Base-by-base conservation (phyloP, 2,888 invertebrate species). In the Pantelozetes paolii region DNA sequence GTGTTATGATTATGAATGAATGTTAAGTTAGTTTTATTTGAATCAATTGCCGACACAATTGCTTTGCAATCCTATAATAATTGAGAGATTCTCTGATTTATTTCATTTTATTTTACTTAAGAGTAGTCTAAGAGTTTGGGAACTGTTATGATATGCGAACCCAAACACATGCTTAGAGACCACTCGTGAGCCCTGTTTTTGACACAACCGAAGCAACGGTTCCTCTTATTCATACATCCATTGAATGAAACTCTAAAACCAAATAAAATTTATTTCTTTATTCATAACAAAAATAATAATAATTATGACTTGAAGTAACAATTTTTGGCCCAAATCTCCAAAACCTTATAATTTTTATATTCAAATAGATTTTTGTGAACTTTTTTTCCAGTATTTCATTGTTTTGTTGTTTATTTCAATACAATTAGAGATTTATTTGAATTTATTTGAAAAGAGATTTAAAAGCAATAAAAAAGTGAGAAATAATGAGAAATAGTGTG, bases 81-180 rank as follows among this genome's bases (percentile, higher is more conserved):
- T 76, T 77, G 73, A 74, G 77, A 40, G 15, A 45, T 74, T 62
- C 15, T 30, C 15, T 62, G 30, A 50, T 54, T 30, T 69, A 50
- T 54, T 54, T 26, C 26, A 6, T 26, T 54, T 54, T 54, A 54
- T 54, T 54, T 54, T 26, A 54, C 54, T 54, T 54, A n/a, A 50
- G n/a, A 50, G n/a, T 20, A 54, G 6, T 26, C 26, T 45, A 45
- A 15, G 15, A 6, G 6, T 45, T 45, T 6, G 2, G 45, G 15
- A 15, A 45, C 45, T 45, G 45, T 26, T 26, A 54, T 54, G 23
- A 45, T 54, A 26, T 54, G 54, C 26, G 54, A 54, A 23, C 26
- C 26, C 6, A 1, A 54, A 26, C 54, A 54, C 50, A 20, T 6
- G 6, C 23, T 50, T 5, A 50, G 18, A 50, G 20, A 50, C 20